These are phyloP conservation scores for Cantharis rustica DNA, from an alignment of 2,888 invertebrate genomes.

Conservation along the genomic window DNA sequence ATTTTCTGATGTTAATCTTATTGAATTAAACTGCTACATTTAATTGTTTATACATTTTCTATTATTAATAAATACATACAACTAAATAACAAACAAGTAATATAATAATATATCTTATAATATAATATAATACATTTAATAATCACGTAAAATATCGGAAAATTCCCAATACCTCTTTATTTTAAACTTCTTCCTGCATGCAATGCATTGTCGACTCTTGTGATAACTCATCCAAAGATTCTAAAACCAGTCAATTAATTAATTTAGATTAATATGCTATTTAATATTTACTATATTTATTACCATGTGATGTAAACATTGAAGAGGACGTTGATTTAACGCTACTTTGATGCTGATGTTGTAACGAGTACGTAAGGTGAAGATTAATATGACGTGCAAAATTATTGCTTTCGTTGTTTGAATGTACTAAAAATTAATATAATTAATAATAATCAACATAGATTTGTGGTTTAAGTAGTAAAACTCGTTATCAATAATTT, in stretches of 20 bases:
- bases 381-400: constrained; percentile 87
- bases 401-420: constrained; percentile 72
- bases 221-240: constrained; percentile 84
- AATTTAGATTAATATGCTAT: neutral
- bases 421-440: constrained; percentile 62
- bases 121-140: constrained; percentile 47
- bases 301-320: constrained; percentile 45
- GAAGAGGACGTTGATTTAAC: constrained; percentile 49
- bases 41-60: constrained; percentile 34
- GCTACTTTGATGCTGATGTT: constrained; percentile 66
- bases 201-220: constrained; percentile 80
- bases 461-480: too few relatives aligned
- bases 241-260: constrained; percentile 59
- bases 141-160: constrained; percentile 48
- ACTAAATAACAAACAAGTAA: constrained; percentile 46
- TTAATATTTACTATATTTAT: constrained; percentile 20
- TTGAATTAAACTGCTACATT: constrained; percentile 12
- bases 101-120: neutral
- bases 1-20: neutral
- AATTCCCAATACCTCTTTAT: constrained; percentile 7
- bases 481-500: too few relatives aligned
- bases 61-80: constrained; percentile 49
- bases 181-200: constrained; percentile 80
- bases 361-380: constrained; percentile 86
- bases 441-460: neutral